Evolutionary conservation across 2,113 vertebrate species (phyloP).

Genomic region (Casuarius casuarius): DNA sequence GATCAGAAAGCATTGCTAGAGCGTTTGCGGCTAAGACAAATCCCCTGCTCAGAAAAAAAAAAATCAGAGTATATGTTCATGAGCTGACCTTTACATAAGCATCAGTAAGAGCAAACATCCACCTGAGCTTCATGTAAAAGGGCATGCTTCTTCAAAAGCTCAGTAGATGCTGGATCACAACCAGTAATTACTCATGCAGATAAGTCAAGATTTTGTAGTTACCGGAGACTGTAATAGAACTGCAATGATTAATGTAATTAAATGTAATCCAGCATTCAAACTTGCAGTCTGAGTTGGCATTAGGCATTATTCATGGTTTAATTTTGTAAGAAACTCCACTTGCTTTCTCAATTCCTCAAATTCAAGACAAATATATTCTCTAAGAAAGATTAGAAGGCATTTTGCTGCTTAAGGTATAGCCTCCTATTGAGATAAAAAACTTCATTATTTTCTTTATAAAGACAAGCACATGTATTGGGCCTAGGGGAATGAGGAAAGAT

Average conservation of each 20-base stretch:
- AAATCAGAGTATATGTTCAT: not conserved
- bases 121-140: not conserved
- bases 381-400: not conserved
- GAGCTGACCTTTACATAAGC: not conserved
- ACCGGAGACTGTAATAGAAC: not conserved
- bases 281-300: not conserved
- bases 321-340: not conserved
- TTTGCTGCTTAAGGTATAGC: not conserved
- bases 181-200: not conserved
- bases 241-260: conserved; percentile 16
- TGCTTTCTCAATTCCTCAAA: not conserved
- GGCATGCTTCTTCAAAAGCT: not conserved
- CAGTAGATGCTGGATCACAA: not conserved
- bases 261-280: not conserved
- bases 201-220: not conserved
- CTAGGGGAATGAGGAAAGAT: not conserved
- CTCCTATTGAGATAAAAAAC: not conserved
- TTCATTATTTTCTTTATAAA: not conserved
- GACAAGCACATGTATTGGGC: not conserved
- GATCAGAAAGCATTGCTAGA: not conserved
- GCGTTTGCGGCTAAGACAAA: not conserved
- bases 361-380: not conserved
- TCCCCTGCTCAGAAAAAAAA: not conserved
- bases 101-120: not conserved
- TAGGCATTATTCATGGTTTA: not conserved